Evolutionary conservation across 2,113 vertebrate species (phyloP).

Genomic region (Oryzias celebensis): DNA sequence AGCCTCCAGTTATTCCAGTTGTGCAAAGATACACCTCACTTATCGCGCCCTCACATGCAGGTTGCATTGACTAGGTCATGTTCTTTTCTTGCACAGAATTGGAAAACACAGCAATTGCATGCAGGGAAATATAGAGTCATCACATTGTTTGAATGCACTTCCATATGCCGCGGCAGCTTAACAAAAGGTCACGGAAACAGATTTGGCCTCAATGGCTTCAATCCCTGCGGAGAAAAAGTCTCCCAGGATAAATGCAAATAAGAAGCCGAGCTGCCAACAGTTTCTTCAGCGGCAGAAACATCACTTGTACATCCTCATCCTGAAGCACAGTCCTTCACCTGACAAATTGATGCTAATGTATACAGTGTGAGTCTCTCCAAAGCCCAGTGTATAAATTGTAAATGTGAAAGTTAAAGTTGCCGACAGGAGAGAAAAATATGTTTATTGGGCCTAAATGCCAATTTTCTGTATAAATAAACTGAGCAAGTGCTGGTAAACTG

Average conservation of each 20-base stretch:
- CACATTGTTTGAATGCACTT: constrained; percentile 52
- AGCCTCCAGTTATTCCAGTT: constrained; percentile 47
- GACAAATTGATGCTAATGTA: constrained; percentile 59
- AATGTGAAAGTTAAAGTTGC: constrained; percentile 55
- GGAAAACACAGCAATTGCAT: constrained; percentile 17
- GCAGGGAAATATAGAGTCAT: constrained; percentile 48
- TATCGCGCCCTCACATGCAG: constrained; percentile 16
- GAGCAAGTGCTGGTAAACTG: constrained; percentile 22
- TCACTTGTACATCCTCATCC: constrained; percentile 37
- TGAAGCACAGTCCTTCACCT: constrained; percentile 42
- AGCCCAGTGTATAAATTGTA: constrained; percentile 45
- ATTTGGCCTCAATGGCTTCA: constrained; percentile 56
- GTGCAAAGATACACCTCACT: constrained; percentile 38
- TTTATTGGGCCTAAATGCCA: constrained; percentile 47
- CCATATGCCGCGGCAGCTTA: constrained; percentile 55
- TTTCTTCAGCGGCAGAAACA: constrained; percentile 40
- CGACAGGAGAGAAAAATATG: constrained; percentile 52
- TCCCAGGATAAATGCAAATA: constrained; percentile 43
- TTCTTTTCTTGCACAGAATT: constrained; percentile 3
- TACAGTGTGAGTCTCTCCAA: constrained; percentile 43
- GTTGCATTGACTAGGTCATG: constrained; percentile 2
- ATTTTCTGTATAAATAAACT: constrained; percentile 48
- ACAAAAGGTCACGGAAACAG: constrained; percentile 68
- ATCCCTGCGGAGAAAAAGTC: constrained; percentile 54
- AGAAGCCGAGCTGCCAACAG: constrained; percentile 11